These are phyloP conservation scores for Anas georgica DNA, from an alignment of 2,797 vertebrate genomes.

Conservation along the genomic window DNA sequence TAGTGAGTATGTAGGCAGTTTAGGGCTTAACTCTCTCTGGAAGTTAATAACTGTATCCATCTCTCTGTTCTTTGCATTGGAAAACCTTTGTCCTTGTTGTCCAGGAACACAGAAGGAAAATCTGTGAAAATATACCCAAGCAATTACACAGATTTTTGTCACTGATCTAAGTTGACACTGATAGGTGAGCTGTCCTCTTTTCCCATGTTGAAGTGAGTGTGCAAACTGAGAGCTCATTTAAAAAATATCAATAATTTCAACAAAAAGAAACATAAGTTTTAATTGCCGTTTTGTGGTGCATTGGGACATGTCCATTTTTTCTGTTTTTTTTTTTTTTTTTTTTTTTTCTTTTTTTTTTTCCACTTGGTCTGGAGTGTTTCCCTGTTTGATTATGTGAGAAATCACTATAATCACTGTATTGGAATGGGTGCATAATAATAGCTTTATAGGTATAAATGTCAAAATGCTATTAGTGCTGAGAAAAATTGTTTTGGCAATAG, in stretches of 20 bases:
- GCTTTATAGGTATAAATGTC: conserved; percentile 11
- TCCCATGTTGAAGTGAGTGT: background rate
- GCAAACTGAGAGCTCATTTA: background rate
- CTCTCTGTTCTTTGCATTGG: background rate
- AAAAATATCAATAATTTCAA: background rate
- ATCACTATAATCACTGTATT: background rate
- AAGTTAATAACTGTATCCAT: background rate
- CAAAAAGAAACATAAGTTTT: background rate
- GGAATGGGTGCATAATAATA: background rate
- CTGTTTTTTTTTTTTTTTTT: too few species aligned
- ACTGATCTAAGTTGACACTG: background rate
- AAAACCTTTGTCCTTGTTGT: background rate
- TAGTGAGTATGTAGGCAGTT: background rate
- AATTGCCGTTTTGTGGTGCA: background rate
- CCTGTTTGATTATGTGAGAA: background rate
- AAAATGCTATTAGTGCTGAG: background rate
- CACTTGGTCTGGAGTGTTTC: rapidly evolving
- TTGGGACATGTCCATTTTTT: rapidly evolving
- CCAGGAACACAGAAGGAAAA: background rate
- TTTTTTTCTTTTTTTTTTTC: background rate
- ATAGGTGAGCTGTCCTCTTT: background rate
- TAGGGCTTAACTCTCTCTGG: background rate
- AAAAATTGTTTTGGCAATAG: background rate
- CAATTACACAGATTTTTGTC: background rate
- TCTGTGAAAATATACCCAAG: background rate